Conservation (phyloP, 2,113 vertebrate genomes). For the Pionites leucogaster region DNA sequence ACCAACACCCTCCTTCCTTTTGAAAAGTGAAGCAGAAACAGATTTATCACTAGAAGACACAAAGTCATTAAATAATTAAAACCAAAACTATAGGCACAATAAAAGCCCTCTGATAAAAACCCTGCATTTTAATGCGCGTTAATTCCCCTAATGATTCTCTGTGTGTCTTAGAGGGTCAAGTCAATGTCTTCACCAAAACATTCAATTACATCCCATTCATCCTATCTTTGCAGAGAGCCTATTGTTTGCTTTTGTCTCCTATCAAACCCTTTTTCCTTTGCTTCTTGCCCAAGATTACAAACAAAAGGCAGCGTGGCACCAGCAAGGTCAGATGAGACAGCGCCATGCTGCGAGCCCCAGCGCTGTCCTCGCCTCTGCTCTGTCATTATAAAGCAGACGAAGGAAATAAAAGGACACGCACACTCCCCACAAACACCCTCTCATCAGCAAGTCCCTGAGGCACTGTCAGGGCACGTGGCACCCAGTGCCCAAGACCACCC, state of each 20-base stretch:
- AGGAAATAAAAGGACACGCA: rapidly evolving
- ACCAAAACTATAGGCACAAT: slow-evolving; percentile 77
- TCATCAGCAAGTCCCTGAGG: rapidly evolving
- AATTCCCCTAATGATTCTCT: slow-evolving; percentile 79
- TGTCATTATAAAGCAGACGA: neutral
- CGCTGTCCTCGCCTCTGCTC: neutral
- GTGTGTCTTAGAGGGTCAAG: slow-evolving; percentile 78
- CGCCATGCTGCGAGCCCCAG: slow-evolving; percentile 25
- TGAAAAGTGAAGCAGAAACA: slow-evolving; percentile 24
- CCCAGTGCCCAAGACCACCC: neutral
- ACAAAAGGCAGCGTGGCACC: slow-evolving; percentile 58
- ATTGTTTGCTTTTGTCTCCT: slow-evolving; percentile 86
- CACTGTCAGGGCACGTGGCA: neutral
- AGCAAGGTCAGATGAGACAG: slow-evolving; percentile 84
- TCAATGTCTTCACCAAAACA: slow-evolving; percentile 81
- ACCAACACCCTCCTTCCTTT: neutral
- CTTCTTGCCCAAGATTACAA: slow-evolving; percentile 64
- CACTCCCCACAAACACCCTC: rapidly evolving
- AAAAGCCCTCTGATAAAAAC: slow-evolving; percentile 71
- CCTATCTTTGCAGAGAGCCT: slow-evolving; percentile 77
- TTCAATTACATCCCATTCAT: slow-evolving; percentile 82
- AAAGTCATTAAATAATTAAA: slow-evolving; percentile 84
- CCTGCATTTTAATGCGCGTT: slow-evolving; percentile 73
- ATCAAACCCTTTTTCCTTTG: slow-evolving; percentile 79
- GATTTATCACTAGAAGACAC: slow-evolving; percentile 75